Evolutionary conservation across 1,140 invertebrate genomes (phyloP).

Genomic region (Berghia stephanieae): DNA sequence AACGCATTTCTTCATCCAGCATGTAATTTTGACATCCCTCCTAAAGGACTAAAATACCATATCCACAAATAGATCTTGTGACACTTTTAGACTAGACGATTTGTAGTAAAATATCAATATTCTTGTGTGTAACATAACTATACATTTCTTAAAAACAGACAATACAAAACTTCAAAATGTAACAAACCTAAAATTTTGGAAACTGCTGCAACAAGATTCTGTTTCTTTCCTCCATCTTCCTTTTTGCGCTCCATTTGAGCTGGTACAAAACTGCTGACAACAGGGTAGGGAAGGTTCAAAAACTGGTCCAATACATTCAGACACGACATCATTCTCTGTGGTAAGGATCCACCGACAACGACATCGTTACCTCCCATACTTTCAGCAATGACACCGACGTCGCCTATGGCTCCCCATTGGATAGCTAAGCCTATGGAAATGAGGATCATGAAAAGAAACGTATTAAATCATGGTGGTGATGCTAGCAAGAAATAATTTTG

Average conservation of each 20-base stretch:
- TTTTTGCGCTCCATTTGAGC: slow-evolving; percentile 72
- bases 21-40: no score
- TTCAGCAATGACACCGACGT: slow-evolving; percentile 91
- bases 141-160: no score
- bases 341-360: slow-evolving; percentile 89
- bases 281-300: slow-evolving; percentile 85
- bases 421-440: slow-evolving; percentile 85
- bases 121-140: no score
- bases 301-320: slow-evolving; percentile 86
- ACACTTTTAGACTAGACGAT: no score
- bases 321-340: slow-evolving; percentile 91
- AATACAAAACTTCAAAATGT: slow-evolving; percentile 12
- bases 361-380: slow-evolving; percentile 89
- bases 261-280: slow-evolving; percentile 84
- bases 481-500: no score
- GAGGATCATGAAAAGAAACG: no score
- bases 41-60: no score
- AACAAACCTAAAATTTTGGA: slow-evolving; percentile 65
- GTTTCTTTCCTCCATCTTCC: slow-evolving; percentile 30
- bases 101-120: no score
- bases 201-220: slow-evolving; percentile 59
- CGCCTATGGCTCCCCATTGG: slow-evolving; percentile 97
- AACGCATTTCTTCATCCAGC: no score
- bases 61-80: no score
- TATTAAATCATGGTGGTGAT: no score